phyloP scores from a whole-genome alignment of 2,888 invertebrate species.

The Spisula subtruncata region DNA sequence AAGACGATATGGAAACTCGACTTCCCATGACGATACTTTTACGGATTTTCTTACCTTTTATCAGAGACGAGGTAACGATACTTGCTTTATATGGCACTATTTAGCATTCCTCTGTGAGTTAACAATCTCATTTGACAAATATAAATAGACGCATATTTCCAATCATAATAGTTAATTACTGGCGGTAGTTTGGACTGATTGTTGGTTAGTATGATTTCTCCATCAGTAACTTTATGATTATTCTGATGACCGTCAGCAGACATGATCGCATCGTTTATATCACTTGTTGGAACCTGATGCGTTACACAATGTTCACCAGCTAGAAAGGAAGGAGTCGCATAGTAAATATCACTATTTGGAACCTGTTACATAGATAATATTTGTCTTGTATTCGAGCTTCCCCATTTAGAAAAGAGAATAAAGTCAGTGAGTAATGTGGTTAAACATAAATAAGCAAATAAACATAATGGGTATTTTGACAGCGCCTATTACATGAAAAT shows the following conservation, averaged over 20 bases:
- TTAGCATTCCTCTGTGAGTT: not conserved
- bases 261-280: not conserved
- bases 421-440: too few species aligned
- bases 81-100: not conserved
- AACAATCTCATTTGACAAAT: not conserved
- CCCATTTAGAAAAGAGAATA: too few species aligned
- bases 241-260: not conserved
- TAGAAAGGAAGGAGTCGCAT: too few species aligned
- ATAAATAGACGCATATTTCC: slow-evolving; percentile 3
- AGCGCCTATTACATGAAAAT: too few species aligned
- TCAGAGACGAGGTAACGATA: slow-evolving; percentile 10
- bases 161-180: not conserved
- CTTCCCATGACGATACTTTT: not conserved
- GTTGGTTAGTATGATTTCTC: not conserved
- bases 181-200: not conserved
- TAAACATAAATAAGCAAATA: too few species aligned
- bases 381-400: too few species aligned
- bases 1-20: not conserved
- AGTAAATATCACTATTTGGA: too few species aligned
- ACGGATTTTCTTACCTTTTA: slow-evolving; percentile 10
- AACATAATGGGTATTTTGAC: too few species aligned
- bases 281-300: not conserved
- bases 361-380: too few species aligned
- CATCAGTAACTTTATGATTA: not conserved
- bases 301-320: too few species aligned